phyloP scores from a whole-genome alignment of 2,797 vertebrate species.

The Pitangus sulphuratus region DNA sequence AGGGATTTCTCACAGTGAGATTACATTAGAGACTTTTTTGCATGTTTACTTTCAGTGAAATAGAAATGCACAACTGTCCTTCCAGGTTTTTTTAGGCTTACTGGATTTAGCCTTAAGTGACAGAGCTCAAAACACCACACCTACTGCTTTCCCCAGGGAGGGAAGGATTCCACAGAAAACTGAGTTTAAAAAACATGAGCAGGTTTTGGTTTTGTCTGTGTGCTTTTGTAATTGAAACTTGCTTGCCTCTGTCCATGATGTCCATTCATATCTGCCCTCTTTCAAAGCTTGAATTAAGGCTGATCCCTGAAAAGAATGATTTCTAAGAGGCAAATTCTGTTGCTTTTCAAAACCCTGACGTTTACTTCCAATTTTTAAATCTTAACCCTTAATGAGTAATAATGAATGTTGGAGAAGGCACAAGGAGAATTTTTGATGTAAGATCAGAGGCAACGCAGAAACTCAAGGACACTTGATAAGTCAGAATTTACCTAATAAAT shows the following conservation, averaged over 20 bases:
- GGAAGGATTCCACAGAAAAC: neutral
- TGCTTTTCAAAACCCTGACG: neutral
- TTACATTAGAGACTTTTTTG: neutral
- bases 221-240: neutral
- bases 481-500: constrained; percentile 66
- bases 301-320: neutral
- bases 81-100: neutral
- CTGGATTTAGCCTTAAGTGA: neutral
- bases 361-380: constrained; percentile 51
- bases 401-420: constrained; percentile 49
- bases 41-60: neutral
- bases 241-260: neutral
- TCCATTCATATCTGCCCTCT: neutral
- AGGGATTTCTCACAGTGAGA: neutral
- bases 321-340: neutral
- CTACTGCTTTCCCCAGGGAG: neutral
- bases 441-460: constrained; percentile 38
- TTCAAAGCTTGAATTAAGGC: neutral
- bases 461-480: constrained; percentile 34
- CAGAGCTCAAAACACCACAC: neutral
- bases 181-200: neutral
- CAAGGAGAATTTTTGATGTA: constrained; percentile 55
- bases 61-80: neutral
- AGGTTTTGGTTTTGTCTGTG: neutral
- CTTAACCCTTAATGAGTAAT: constrained; percentile 51